phyloP scores from a whole-genome alignment of 2,113 vertebrate species.

The Silurus glanis region DNA sequence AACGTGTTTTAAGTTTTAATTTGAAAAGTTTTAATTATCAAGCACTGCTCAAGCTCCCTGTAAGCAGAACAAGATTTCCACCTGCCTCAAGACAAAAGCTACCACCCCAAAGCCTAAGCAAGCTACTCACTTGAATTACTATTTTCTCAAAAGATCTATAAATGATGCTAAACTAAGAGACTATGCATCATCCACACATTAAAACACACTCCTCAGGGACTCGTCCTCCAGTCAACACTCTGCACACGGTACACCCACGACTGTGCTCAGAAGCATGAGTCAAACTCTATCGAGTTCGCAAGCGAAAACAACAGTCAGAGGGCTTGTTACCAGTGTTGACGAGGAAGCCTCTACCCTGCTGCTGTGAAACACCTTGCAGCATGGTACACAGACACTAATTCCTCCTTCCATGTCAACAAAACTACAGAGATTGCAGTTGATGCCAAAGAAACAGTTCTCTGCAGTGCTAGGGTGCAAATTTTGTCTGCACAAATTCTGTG shows the following conservation, averaged over 20 bases:
- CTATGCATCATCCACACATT: neutral
- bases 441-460: neutral
- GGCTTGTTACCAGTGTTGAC: neutral
- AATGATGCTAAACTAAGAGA: neutral
- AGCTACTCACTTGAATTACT: neutral
- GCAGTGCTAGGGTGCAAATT: neutral
- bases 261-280: neutral
- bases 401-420: neutral
- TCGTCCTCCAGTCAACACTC: neutral
- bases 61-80: neutral
- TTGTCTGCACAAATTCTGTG: neutral
- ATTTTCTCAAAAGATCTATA: neutral
- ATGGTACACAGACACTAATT: neutral
- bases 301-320: neutral
- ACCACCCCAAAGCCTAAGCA: neutral
- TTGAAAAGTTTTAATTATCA: too few relatives aligned
- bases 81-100: neutral
- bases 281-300: neutral
- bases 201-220: neutral
- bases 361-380: neutral
- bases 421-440: neutral
- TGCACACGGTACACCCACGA: neutral
- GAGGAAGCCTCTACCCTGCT: neutral
- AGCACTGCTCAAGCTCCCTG: neutral
- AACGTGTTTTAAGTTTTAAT: neutral